Evolutionary conservation across 2,888 invertebrate genomes (phyloP).

Genomic region (Eucriotettix oculatus): DNA sequence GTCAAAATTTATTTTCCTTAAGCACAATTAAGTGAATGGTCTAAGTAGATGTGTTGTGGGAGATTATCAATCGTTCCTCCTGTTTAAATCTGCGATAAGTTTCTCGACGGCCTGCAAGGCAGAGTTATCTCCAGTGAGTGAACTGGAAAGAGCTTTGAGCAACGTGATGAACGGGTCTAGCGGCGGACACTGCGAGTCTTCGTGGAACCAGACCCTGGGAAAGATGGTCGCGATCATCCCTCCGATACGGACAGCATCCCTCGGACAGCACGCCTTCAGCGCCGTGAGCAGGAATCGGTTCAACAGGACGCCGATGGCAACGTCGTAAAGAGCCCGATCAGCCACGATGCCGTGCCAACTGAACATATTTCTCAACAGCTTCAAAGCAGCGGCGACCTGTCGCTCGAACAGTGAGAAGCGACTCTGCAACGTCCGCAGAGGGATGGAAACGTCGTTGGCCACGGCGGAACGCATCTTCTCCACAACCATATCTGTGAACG

Average conservation of each 20-base stretch:
- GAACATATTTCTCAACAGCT: conserved; percentile 60
- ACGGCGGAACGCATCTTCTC: conserved; percentile 59
- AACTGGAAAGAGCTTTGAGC: no score
- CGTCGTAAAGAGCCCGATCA: conserved; percentile 25
- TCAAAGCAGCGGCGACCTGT: conserved; percentile 67
- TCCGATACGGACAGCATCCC: conserved; percentile 22
- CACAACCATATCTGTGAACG: conserved; percentile 51
- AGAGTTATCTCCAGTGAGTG: no score
- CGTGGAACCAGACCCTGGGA: not conserved
- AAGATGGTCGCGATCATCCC: not conserved
- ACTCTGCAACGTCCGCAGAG: conserved; percentile 49
- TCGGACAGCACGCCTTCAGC: conserved; percentile 29
- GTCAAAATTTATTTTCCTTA: no score
- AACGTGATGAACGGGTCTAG: not conserved
- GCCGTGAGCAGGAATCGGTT: conserved; percentile 56
- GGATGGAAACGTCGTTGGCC: conserved; percentile 85
- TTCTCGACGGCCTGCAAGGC: no score
- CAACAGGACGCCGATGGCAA: conserved; percentile 58
- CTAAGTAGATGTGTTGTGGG: no score
- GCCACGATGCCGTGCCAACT: conserved; percentile 64
- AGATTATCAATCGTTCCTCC: no score
- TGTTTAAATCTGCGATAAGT: no score
- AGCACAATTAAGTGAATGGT: no score
- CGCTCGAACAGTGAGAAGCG: conserved; percentile 55
- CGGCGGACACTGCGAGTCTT: not conserved